These are phyloP conservation scores for Ifrita kowaldi DNA, from an alignment of 2,113 vertebrate species.

Conservation along the genomic window DNA sequence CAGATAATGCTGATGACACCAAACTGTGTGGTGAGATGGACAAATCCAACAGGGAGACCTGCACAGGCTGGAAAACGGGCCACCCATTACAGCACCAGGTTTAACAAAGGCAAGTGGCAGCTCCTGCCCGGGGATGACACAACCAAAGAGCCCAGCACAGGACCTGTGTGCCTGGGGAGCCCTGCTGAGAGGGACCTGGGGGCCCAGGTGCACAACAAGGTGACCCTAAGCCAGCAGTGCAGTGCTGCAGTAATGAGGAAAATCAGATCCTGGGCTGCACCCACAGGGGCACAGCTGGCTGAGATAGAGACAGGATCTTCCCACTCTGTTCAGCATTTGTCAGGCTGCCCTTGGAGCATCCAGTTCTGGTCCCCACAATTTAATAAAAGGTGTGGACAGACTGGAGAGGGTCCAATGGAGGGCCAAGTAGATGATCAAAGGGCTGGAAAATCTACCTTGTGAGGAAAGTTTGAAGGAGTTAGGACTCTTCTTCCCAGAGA, in stretches of 20 bases:
- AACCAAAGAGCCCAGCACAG: background rate
- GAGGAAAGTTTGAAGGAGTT: background rate
- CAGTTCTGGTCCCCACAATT: background rate
- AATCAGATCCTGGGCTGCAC: background rate
- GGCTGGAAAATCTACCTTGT: background rate
- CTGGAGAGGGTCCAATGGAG: background rate
- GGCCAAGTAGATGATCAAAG: background rate
- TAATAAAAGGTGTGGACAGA: background rate
- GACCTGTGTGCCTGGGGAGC: background rate
- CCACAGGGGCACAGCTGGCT: background rate
- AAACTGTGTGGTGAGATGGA: background rate
- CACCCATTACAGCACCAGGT: background rate
- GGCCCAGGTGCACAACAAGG: background rate
- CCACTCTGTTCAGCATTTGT: background rate
- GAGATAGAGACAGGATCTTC: background rate
- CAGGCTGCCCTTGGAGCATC: background rate
- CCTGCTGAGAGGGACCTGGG: background rate
- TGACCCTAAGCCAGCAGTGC: background rate
- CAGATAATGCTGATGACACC: background rate
- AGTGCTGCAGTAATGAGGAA: rapidly evolving
- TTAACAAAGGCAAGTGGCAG: background rate
- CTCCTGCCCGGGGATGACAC: background rate
- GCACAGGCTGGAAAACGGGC: background rate
- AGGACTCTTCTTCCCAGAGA: background rate
- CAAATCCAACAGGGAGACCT: background rate